These are phyloP conservation scores for Amblyteles armatorius DNA, from an alignment of 2,888 invertebrate genomes.

Conservation along the genomic window DNA sequence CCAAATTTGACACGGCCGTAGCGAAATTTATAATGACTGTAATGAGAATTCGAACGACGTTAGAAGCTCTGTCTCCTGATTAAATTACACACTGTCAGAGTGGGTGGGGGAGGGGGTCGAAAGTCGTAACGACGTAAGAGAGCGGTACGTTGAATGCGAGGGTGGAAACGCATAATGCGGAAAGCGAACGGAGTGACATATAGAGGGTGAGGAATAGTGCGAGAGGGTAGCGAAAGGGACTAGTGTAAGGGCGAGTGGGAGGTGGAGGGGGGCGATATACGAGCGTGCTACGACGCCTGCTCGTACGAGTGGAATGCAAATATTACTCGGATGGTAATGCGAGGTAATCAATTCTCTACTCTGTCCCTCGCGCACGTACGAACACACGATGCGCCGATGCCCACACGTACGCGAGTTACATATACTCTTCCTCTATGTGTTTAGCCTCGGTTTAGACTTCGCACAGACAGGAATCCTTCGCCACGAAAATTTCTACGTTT, in stretches of 20 bases:
- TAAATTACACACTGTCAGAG: constrained; percentile 22
- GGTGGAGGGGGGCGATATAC: constrained; percentile 39
- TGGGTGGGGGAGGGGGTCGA: constrained; percentile 20
- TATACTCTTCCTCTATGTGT: constrained; percentile 42
- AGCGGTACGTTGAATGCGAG: constrained; percentile 54
- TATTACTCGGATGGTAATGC: constrained; percentile 82
- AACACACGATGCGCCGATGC: constrained; percentile 7
- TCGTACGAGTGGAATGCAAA: constrained; percentile 83
- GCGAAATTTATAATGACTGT: background rate
- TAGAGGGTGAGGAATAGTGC: constrained; percentile 41
- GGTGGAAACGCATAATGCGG: constrained; percentile 65
- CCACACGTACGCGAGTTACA: constrained; percentile 29
- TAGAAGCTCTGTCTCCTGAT: constrained; percentile 39
- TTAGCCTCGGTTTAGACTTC: constrained; percentile 41
- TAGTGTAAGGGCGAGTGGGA: background rate
- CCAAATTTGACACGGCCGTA: background rate
- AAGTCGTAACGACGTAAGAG: constrained; percentile 68
- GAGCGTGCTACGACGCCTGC: constrained; percentile 70
- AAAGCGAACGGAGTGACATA: constrained; percentile 56
- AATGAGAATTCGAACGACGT: constrained; percentile 42
- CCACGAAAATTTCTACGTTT: constrained; percentile 25
- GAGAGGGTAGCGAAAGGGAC: constrained; percentile 26
- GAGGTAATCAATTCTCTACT: constrained; percentile 76
- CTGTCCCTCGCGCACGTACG: constrained; percentile 54
- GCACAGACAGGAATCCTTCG: constrained; percentile 15